Base-by-base conservation (phyloP, 2,888 invertebrate genomes). In the Rhamphomyia laevipes region DNA sequence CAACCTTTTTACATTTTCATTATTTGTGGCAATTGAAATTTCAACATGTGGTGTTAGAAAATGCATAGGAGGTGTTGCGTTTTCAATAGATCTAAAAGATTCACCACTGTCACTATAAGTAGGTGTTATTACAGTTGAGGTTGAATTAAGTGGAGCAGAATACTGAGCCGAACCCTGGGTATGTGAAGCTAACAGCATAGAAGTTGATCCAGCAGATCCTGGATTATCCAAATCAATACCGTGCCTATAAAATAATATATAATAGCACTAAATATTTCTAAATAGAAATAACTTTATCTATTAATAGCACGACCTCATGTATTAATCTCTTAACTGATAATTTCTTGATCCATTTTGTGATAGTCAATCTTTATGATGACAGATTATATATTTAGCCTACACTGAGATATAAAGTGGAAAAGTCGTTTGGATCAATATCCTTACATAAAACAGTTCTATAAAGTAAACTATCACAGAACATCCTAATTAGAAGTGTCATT, bases 201-300 rank as follows among this genome's bases (percentile, higher is more conserved):
- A 82, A 47, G 85, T 82, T 46, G 86, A 82, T 63, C 83, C 84
- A 59, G 84, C 85, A 27, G 88, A 86, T 47, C 88, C 87, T 4
- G 90, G 90, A 71, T 90, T 89, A 64, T 91, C 91, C 64, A 91
- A 72, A 67, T 91, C 90, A 58, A 91, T 90, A 50, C 90, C 90
- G 66, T 91, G 91, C 63, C 88, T 85, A 9, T 38, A 2, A 38
- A 38, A 13, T 21, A 40, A 18, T n/a, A n/a, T n/a, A n/a, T n/a
- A n/a, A n/a, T n/a, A n/a, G n/a, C n/a, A n/a, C n/a, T n/a, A n/a
- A n/a, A n/a, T n/a, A n/a, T n/a, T n/a, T n/a, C n/a, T n/a, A n/a
- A n/a, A n/a, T n/a, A n/a, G n/a, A n/a, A n/a, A n/a, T n/a, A 21
- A 21, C 5, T 21, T 21, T 21, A 21, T 4, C 3, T 21, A 5